phyloP scores from a whole-genome alignment of 1,140 invertebrate genomes.

The Drosophila baimaii region DNA sequence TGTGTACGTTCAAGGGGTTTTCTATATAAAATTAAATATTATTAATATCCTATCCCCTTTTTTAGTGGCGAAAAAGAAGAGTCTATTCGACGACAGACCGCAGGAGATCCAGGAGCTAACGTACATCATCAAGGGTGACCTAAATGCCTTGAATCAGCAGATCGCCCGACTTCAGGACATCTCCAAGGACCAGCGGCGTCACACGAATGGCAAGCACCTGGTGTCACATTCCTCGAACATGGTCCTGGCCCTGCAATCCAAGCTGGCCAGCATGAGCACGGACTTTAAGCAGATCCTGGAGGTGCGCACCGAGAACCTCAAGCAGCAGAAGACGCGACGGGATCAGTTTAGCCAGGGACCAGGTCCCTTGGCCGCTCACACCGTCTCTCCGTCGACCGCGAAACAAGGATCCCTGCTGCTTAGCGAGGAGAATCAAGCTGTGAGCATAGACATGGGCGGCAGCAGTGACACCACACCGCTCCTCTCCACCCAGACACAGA shows the following conservation, averaged over 20 bases:
- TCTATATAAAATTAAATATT: too few species aligned
- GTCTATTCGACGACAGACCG: conserved; percentile 97
- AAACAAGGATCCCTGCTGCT: conserved; percentile 85
- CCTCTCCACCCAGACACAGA: conserved; percentile 85
- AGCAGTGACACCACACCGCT: conserved; percentile 84
- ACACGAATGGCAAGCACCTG: conserved; percentile 90
- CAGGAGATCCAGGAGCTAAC: conserved; percentile 98
- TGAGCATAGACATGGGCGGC: conserved; percentile 91
- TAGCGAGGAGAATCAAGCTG: conserved; percentile 89
- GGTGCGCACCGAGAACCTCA: conserved; percentile 96
- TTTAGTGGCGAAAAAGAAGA: conserved; percentile 98
- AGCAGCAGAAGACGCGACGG: conserved; percentile 95
- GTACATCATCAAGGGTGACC: conserved; percentile 98
- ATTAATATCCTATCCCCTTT: conserved; percentile 53
- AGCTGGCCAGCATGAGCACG: conserved; percentile 97
- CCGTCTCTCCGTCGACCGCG: conserved; percentile 89
- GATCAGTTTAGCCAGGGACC: conserved; percentile 96
- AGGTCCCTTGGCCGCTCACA: conserved; percentile 85
- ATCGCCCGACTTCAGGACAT: conserved; percentile 94
- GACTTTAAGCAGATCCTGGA: conserved; percentile 97
- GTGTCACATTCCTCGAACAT: conserved; percentile 98
- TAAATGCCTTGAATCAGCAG: conserved; percentile 97
- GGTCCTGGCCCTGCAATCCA: conserved; percentile 96
- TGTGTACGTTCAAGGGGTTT: conserved; percentile 88
- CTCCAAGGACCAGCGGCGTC: conserved; percentile 88